Percentiles rank a stretch among this genome's conserved stretches.
Conservation (phyloP, 2,113 vertebrate genomes). For the Sorex araneus region DNA sequence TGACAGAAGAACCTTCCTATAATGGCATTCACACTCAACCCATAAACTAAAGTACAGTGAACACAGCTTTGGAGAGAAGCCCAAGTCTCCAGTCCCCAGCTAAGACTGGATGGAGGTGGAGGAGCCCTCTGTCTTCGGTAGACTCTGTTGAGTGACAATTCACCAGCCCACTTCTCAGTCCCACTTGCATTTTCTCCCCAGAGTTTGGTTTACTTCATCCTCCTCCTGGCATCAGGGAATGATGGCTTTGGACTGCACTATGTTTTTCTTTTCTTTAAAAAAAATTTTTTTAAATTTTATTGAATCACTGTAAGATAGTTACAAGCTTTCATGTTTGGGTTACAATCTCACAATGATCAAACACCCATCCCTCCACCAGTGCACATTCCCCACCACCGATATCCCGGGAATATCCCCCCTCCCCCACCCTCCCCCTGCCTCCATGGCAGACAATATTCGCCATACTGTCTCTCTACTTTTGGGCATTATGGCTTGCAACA, state of each 20-base stretch:
- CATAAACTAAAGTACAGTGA: neutral
- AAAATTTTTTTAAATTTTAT: too few relatives aligned
- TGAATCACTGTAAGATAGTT: too few relatives aligned
- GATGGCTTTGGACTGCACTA: neutral
- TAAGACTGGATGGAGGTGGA: neutral
- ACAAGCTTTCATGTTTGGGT: too few relatives aligned
- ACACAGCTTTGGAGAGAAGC: neutral
- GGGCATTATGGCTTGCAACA: too few relatives aligned
- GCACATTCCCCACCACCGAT: too few relatives aligned
- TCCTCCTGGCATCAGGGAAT: neutral
- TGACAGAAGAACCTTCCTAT: neutral
- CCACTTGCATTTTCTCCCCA: neutral
- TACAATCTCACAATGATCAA: too few relatives aligned
- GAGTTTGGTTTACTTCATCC: neutral
- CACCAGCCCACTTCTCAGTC: neutral
- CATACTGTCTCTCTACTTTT: too few relatives aligned
- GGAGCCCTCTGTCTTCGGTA: neutral
- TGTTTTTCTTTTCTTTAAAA: too few relatives aligned
- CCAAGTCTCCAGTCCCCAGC: neutral
- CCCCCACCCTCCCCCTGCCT: too few relatives aligned
- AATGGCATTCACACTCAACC: constrained; percentile 13
- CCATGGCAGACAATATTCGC: too few relatives aligned
- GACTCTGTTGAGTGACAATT: neutral
- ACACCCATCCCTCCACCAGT: too few relatives aligned
- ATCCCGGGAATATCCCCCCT: too few relatives aligned